Conservation (phyloP, 2,113 vertebrate species). For the Argyrosomus japonicus region DNA sequence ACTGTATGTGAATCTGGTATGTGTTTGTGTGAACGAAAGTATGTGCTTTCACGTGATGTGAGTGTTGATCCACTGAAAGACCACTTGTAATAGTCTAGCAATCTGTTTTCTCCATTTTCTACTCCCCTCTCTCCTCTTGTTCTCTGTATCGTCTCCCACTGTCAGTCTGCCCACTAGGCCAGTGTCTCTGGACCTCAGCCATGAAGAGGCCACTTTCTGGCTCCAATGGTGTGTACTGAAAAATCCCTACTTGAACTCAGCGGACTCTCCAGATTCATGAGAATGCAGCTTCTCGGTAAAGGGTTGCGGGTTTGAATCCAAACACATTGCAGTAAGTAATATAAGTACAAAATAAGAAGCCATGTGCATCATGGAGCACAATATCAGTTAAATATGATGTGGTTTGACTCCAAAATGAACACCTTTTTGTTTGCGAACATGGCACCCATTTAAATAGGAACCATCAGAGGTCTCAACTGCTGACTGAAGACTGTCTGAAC, state of each 20-base stretch:
- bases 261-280: slow-evolving; percentile 42
- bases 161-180: slow-evolving; percentile 79
- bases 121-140: slow-evolving; percentile 46
- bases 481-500: not conserved
- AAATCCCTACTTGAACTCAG: slow-evolving; percentile 74
- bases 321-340: not conserved
- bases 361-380: not conserved
- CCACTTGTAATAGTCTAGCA: slow-evolving; percentile 28
- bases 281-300: slow-evolving; percentile 30
- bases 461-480: slow-evolving; percentile 1
- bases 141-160: slow-evolving; percentile 62
- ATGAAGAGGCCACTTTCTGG: slow-evolving; percentile 74
- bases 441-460: not conserved
- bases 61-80: slow-evolving; percentile 26
- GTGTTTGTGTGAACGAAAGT: slow-evolving; percentile 7
- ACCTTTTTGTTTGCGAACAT: slow-evolving; percentile 7
- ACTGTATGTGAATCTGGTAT: not conserved
- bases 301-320: slow-evolving; percentile 8
- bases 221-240: slow-evolving; percentile 56
- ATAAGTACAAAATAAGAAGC: not conserved
- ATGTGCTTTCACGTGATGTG: slow-evolving; percentile 9
- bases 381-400: slow-evolving; percentile 14
- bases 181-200: slow-evolving; percentile 70
- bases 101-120: slow-evolving; percentile 76
- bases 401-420: not conserved